Evolutionary conservation across 2,888 invertebrate species (phyloP), one percentile per base, ranked within the genome.

Genomic region (Conistra vaccinii): DNA sequence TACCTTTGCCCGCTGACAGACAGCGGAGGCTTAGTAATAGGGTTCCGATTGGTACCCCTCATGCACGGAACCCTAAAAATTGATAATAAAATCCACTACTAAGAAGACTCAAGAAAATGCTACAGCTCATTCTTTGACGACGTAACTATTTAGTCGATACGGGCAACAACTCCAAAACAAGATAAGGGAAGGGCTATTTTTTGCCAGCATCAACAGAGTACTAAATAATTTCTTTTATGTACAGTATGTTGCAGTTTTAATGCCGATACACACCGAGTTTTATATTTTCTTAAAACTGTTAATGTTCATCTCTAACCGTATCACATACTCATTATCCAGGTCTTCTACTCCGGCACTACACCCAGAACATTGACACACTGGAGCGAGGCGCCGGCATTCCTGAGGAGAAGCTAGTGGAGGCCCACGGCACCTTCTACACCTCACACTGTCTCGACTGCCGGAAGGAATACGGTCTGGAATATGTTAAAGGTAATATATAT

Each of bases 361-460:
- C 98, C 0, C 98, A 99, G 96, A 99, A 99, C 93, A 99, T 99
- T 85, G 99, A 99, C 93, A 98, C 99, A 0, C 93, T 99, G 81
- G 99, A 99, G 94, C 96, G 98, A 84, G 97, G 98, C 5, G 98
- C 99, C 14, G 98, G 98, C 3, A 95, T 99, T 73, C 98, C 98
- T 0, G 97, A 97, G 3, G 98, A 98, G 0, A 98, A 98, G 91
- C 94, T 99, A 42, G 98, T 99, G 0, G 99, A 99, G 93, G 99
- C 99, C 3, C 99, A 99, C 91, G 99, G 99, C 0, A 98, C 99
- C 1, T 99, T 99, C 92, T 97, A 98, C 90, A 98, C 98, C 0
- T 98, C 98, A 66, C 99, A 98, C 91, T 99, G 99, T 91, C 92
- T 98, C 9, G 97, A 97, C 10, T 99, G 99, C 90, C 94, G 96